Conservation (phyloP, 2,888 invertebrate species). For the Pristionchus entomophagus region DNA sequence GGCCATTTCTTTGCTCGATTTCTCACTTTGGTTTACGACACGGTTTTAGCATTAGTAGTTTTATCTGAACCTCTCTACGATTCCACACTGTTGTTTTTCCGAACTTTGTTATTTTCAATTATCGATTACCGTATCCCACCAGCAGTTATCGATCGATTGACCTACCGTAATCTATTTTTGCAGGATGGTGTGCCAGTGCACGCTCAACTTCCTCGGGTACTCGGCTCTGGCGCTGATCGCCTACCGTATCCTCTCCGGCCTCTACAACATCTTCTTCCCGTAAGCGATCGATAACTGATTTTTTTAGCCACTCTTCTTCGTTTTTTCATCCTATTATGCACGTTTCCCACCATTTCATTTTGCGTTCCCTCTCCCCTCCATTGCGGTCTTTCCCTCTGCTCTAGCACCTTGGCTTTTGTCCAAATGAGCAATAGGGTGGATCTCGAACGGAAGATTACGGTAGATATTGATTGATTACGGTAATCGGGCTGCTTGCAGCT, state of each 20-base stretch:
- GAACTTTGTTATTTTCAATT: too few species aligned
- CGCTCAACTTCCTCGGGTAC: slow-evolving; percentile 63
- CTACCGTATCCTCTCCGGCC: slow-evolving; percentile 54
- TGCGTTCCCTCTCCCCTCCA: too few species aligned
- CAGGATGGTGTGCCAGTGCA: slow-evolving; percentile 66
- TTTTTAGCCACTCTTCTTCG: too few species aligned
- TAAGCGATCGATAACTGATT: slow-evolving; percentile 1
- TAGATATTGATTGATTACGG: background rate
- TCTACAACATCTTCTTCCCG: slow-evolving; percentile 57
- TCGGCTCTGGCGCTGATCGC: slow-evolving; percentile 60
- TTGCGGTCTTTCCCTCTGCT: too few species aligned
- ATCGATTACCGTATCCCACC: background rate
- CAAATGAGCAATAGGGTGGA: too few species aligned
- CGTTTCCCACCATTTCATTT: too few species aligned
- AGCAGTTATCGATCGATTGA: slow-evolving; percentile 22
- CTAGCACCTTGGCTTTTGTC: too few species aligned
- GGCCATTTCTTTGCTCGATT: slow-evolving; percentile 14
- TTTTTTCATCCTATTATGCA: too few species aligned
- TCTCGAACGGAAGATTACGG: background rate
- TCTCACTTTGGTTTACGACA: too few species aligned
- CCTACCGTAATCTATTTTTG: slow-evolving; percentile 1
- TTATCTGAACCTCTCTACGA: too few species aligned
- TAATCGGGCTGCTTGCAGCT: slow-evolving; percentile 45
- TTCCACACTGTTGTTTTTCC: too few species aligned
- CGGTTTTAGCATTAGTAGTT: too few species aligned